Evolutionary conservation across 1,140 invertebrate genomes (phyloP), one percentile per base, ranked within the genome.

Genomic region (Zaprionus capensis): DNA sequence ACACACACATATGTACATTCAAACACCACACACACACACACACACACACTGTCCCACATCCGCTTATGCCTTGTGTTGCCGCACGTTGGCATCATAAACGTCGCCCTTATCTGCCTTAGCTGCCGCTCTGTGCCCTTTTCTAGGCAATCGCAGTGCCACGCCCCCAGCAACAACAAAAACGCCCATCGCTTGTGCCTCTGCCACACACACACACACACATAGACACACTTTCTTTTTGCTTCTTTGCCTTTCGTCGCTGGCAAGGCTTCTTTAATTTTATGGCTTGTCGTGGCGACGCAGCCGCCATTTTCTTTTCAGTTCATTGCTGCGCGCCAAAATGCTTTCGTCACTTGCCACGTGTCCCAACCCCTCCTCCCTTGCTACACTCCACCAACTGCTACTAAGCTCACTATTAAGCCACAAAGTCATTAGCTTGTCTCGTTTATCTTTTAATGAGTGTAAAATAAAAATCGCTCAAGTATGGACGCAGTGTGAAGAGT

Each of bases 371-470:
- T 31, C 12, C 38, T 46, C 20, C 57, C 64, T 55, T 34, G 12
- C 22, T 57, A n/a, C 5, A 15, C 41, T 22, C 15, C 31, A 28
- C 36, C 9, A 17, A 20, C 20, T 20, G 31, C 20, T 69, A 12
- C 44, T 17, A 24, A 56, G 12, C 51, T 69, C 69, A 81, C 81
- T 88, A 83, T 87, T 86, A 81, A 76, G 81, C 81, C 76, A 64
- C 59, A 85, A 85, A 76, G 82, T 91, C 85, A 88, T 88, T 88
- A 88, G 85, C 85, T 85, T 90, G 85, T 88, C 85, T 79, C 85
- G 81, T 84, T 90, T 90, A 90, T 90, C 85, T 90, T 90, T 90
- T 90, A 90, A 90, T 90, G 85, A 90, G 85, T 90, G 84, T 81
- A 81, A 90, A 88, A 88, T 81, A 81, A 80, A 87, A 86, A 87